Conservation (phyloP, 2,888 invertebrate species). For the Torymus aiolomorphi region DNA sequence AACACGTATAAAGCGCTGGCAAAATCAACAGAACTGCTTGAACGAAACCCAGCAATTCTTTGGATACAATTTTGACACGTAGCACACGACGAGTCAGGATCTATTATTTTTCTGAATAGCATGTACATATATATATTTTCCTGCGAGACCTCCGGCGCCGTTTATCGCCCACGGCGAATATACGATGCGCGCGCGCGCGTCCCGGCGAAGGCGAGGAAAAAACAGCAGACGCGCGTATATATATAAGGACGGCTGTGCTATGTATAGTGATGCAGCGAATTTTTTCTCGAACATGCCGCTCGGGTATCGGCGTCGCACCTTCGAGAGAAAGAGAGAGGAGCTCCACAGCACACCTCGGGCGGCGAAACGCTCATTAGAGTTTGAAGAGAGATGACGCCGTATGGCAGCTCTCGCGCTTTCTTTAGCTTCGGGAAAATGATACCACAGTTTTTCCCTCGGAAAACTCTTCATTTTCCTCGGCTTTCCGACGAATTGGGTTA, state of each 20-base stretch:
- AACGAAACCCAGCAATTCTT: background rate
- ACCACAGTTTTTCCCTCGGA: conserved; percentile 34
- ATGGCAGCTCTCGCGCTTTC: conserved; percentile 7
- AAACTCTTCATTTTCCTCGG: conserved; percentile 7
- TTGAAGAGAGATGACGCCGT: conserved; percentile 38
- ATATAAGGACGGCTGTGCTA: conserved; percentile 16
- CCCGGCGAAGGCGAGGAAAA: conserved; percentile 5
- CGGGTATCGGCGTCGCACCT: conserved; percentile 9
- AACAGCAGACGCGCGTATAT: conserved; percentile 10
- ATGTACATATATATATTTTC: conserved; percentile 9
- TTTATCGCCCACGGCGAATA: conserved; percentile 21
- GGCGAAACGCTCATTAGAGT: conserved; percentile 32
- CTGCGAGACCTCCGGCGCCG: conserved; percentile 43
- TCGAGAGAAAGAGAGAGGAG: no score
- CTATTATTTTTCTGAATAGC: conserved; percentile 3
- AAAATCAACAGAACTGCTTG: no score
- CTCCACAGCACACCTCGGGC: no score
- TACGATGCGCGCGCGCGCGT: background rate
- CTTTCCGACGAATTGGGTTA: background rate
- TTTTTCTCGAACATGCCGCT: conserved; percentile 26
- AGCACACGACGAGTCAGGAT: background rate
- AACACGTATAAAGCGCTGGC: no score
- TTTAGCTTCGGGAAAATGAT: conserved; percentile 47
- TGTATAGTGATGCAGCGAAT: conserved; percentile 52
- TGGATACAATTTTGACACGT: conserved; percentile 15